A percentile compares a stretch with the other conserved stretches of the same genome.
Evolutionary conservation across 2,888 invertebrate genomes (phyloP).

Genomic region (Podabrus alpinus): DNA sequence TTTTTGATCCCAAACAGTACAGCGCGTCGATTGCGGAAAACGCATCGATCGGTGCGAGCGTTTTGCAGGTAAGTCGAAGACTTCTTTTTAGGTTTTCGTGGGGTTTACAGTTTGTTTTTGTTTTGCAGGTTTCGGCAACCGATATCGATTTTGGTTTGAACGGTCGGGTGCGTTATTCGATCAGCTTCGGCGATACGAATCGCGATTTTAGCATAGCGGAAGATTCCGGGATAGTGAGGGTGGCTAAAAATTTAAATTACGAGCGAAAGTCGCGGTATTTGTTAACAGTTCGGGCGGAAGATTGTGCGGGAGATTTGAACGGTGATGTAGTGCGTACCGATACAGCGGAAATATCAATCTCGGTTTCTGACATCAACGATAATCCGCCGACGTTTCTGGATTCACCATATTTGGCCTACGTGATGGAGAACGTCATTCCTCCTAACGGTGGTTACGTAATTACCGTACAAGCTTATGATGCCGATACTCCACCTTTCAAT

Average conservation of each 20-base stretch:
- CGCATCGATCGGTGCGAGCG: conserved; percentile 90
- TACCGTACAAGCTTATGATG: conserved; percentile 86
- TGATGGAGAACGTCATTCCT: conserved; percentile 89
- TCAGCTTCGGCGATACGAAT: conserved; percentile 86
- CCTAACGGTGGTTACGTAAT: conserved; percentile 79
- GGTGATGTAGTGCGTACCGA: conserved; percentile 63
- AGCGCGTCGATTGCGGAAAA: conserved; percentile 90
- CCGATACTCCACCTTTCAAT: conserved; percentile 88
- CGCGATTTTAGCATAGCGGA: conserved; percentile 91
- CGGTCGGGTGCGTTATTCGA: conserved; percentile 90
- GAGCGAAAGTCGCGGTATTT: conserved; percentile 86
- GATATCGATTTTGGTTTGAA: conserved; percentile 88
- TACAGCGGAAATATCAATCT: conserved; percentile 80
- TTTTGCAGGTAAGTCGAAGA: conserved; percentile 69
- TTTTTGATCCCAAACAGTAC: conserved; percentile 88
- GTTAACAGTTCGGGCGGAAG: conserved; percentile 84
- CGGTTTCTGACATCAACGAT: conserved; percentile 90
- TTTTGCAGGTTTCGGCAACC: conserved; percentile 79
- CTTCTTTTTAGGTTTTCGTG: neutral
- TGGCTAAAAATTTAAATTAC: conserved; percentile 91
- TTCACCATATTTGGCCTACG: conserved; percentile 91
- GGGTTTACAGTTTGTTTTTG: neutral
- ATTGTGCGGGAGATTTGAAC: conserved; percentile 75
- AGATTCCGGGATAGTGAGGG: conserved; percentile 87
- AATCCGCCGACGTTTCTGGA: conserved; percentile 91